Conservation (phyloP, 2,113 vertebrate species). For the Seriola dumerili region DNA sequence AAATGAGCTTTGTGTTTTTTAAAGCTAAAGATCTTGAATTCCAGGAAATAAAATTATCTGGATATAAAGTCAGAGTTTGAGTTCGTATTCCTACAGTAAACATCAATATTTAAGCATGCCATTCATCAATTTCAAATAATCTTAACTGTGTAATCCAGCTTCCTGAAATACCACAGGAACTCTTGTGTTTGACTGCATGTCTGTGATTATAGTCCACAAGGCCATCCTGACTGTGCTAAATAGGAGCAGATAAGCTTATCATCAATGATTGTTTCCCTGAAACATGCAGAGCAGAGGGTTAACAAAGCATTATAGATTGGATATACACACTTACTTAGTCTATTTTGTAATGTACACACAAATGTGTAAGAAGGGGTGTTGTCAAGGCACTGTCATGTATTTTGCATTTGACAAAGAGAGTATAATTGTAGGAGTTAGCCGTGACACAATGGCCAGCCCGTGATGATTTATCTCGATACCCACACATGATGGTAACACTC, state of each 20-base stretch:
- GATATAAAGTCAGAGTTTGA: not conserved
- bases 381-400: not conserved
- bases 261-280: constrained; percentile 10
- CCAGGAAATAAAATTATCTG: not conserved
- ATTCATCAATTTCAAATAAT: not conserved
- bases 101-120: not conserved
- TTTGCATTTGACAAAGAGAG: not conserved
- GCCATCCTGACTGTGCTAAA: constrained; percentile 20
- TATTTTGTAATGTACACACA: not conserved
- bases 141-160: not conserved
- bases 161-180: not conserved
- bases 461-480: not conserved
- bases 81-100: not conserved
- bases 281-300: constrained; percentile 12
- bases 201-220: constrained; percentile 9
- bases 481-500: not conserved
- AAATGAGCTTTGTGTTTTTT: too few relatives aligned
- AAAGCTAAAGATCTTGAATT: not conserved
- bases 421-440: not conserved
- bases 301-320: not conserved
- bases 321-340: not conserved
- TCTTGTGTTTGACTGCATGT: not conserved
- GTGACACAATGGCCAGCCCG: not conserved
- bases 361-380: not conserved
- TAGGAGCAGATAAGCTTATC: constrained; percentile 44